Evolutionary conservation across 2,888 invertebrate species (phyloP), one percentile per base, ranked within the genome.

Genomic region (Perithous albicinctus): DNA sequence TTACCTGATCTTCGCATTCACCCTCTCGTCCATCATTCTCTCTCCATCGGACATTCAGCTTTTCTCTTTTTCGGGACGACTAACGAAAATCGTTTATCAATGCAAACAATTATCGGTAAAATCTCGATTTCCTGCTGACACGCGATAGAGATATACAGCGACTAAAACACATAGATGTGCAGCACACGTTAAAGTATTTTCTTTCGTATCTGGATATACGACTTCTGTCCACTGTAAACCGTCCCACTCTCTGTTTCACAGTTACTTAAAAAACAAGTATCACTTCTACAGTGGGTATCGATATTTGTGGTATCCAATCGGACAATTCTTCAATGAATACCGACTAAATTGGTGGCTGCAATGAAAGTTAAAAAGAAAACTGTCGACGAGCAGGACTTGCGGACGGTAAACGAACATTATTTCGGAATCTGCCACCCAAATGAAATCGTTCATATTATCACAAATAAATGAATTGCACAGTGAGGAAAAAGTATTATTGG

Each of bases 91-190:
- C 78, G 63, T 78, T 78, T 64, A 35, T 26, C 81, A 69, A 59
- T 69, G 72, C 77, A 80, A 80, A 72, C 76, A 81, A 81, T 81
- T 81, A 81, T 81, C 77, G 80, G 80, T 43, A 20, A 81, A 81
- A 81, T 81, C 67, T 77, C 76, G 59, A 80, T 80, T 80, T 77
- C 76, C 76, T 35, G 32, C 35, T 76, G 67, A 72, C 56, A 77
- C 61, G 41, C 18, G n/a, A n/a, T n/a, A 41, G 46, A 38, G 48
- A 66, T 63, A 70, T 48, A 48, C 15, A 67, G 70, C 46, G 35
- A 48, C 35, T 10, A 67, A 61, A 63, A 54, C 46, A 10, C 3
- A 51, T 23, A 23, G 51, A 8, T 23, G 2, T 23, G 23, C 51
- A 23, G 23, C 2, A 51, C 23, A 51, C 23, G 51, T 23, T 51